Conservation (phyloP, 2,113 vertebrate genomes). For the Lophius piscatorius region DNA sequence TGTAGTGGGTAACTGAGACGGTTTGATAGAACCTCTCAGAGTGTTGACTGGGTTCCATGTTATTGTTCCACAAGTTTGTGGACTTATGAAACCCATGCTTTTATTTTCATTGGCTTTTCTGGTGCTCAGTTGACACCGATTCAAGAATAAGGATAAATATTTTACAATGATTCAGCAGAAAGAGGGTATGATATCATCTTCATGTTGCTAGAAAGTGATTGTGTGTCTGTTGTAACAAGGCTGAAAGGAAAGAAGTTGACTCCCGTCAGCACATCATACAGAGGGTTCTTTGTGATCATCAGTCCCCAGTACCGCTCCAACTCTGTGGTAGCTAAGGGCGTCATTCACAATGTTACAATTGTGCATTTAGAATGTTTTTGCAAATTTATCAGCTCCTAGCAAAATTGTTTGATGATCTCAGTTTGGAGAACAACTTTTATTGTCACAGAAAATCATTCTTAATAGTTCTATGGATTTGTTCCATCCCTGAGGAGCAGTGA, state of each 20-base stretch:
- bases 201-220: conserved; percentile 40
- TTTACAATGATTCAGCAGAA: too few relatives aligned
- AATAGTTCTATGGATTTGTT: too few relatives aligned
- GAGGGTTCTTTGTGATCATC: conserved; percentile 49
- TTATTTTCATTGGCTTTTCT: too few relatives aligned
- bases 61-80: conserved; percentile 15
- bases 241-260: conserved; percentile 53
- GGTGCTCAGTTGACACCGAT: too few relatives aligned
- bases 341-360: conserved; percentile 11
- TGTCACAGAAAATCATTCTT: too few relatives aligned
- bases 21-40: neutral
- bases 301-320: conserved; percentile 7
- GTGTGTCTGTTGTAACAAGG: conserved; percentile 34
- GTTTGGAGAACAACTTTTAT: neutral
- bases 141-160: too few relatives aligned
- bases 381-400: neutral
- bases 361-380: neutral
- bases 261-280: conserved; percentile 53
- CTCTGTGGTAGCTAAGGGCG: conserved; percentile 2
- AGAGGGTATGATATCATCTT: conserved; percentile 5
- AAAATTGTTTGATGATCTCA: conserved; percentile 10
- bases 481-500: too few relatives aligned
- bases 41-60: conserved; percentile 3
- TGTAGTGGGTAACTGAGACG: conserved; percentile 14
- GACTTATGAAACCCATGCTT: too few relatives aligned